Conservation (phyloP, 2,888 invertebrate species). For the Leptinotarsa haldemani region DNA sequence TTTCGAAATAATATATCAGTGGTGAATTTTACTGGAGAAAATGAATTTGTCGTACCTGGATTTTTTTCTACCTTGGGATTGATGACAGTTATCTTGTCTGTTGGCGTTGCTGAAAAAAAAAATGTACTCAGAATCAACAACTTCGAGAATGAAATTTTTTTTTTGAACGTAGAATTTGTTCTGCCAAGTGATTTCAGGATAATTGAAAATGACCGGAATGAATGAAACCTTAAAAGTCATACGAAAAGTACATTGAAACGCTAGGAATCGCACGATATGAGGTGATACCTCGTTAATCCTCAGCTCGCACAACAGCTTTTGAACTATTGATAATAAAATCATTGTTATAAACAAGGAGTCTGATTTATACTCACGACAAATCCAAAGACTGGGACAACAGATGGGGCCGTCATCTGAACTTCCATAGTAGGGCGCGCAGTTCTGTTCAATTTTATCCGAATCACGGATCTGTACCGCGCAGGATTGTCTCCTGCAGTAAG, state of each 20-base stretch:
- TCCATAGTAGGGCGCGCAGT: conserved; percentile 33
- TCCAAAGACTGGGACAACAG: conserved; percentile 40
- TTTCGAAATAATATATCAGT: too few relatives aligned
- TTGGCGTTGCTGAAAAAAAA: conserved; percentile 20
- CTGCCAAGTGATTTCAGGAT: too few relatives aligned
- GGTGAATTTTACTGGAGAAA: too few relatives aligned
- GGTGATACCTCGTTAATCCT: too few relatives aligned
- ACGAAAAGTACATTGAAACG: too few relatives aligned
- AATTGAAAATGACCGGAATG: too few relatives aligned
- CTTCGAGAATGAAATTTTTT: background rate
- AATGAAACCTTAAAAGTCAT: too few relatives aligned
- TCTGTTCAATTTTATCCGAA: conserved; percentile 25
- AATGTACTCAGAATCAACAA: background rate
- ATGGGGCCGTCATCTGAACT: conserved; percentile 7
- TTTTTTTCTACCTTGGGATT: conserved; percentile 10
- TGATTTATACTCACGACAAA: conserved; percentile 41
- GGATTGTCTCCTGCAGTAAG: conserved; percentile 26
- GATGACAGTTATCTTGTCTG: conserved; percentile 11
- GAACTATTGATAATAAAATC: background rate
- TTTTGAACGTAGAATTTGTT: too few relatives aligned
- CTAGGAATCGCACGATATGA: too few relatives aligned
- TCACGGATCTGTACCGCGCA: conserved; percentile 28
- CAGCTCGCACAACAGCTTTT: background rate
- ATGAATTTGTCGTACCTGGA: conserved; percentile 6
- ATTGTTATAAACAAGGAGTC: background rate